A percentile compares a stretch with the other conserved stretches of the same genome.
Evolutionary conservation across 2,113 vertebrate genomes (phyloP).

Genomic region (Choloepus hoffmanni): DNA sequence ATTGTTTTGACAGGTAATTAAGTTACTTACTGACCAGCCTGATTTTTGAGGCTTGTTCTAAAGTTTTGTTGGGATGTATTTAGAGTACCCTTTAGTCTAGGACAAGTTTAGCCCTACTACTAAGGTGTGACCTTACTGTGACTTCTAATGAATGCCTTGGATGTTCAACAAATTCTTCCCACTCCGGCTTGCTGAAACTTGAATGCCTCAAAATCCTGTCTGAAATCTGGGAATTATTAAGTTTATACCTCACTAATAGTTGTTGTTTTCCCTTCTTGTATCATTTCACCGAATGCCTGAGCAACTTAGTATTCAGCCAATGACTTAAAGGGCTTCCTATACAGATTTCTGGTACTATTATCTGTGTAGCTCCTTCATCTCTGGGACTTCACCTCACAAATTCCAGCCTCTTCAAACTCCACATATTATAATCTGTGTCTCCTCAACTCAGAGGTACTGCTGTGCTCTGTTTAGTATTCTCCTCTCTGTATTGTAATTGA

Average conservation of each 20-base stretch:
- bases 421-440: background rate
- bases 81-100: background rate
- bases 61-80: background rate
- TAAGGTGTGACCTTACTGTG: background rate
- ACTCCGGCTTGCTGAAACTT: background rate
- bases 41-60: conserved; percentile 35
- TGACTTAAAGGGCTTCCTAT: background rate
- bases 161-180: background rate
- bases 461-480: background rate
- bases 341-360: background rate
- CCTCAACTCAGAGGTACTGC: background rate
- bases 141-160: background rate
- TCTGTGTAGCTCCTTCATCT: background rate
- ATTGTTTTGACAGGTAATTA: background rate
- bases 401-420: background rate
- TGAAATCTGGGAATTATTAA: background rate
- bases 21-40: background rate
- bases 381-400: background rate
- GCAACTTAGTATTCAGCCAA: background rate
- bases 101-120: background rate
- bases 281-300: background rate
- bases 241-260: background rate
- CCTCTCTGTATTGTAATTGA: background rate
- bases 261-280: background rate
- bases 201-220: background rate